These are phyloP conservation scores for Datnioides undecimradiatus DNA, from an alignment of 2,113 vertebrate species.

Conservation along the genomic window DNA sequence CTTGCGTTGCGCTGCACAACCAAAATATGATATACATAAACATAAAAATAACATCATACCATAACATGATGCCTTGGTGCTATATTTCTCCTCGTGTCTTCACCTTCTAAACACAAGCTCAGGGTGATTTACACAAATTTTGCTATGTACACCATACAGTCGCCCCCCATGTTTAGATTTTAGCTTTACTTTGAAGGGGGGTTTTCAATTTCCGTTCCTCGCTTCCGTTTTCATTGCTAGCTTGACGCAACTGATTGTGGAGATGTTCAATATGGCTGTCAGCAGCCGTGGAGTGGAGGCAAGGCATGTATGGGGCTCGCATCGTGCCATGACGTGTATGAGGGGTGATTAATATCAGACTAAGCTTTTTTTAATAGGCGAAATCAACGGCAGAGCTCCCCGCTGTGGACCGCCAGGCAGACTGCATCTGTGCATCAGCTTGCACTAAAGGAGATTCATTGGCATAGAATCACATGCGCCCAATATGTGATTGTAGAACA, in stretches of 20 bases:
- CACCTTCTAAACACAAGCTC: neutral
- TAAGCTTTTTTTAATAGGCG: neutral
- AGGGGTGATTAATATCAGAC: conserved; percentile 1
- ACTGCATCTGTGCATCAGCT: conserved; percentile 8
- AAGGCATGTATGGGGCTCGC: conserved; percentile 40
- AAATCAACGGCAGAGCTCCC: neutral
- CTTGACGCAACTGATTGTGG: conserved; percentile 18
- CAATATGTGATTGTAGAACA: neutral
- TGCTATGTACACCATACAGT: neutral
- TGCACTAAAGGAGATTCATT: neutral
- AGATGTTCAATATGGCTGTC: conserved; percentile 81
- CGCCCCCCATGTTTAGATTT: neutral
- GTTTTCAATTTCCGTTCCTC: neutral
- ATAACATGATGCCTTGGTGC: neutral
- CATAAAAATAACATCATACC: neutral
- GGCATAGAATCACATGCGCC: neutral
- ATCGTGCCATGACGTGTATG: neutral
- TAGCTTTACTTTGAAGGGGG: conserved; percentile 29
- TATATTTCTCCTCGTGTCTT: neutral
- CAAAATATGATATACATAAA: neutral
- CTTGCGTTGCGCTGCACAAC: too few species aligned
- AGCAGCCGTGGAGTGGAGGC: conserved; percentile 34
- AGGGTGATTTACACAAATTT: neutral
- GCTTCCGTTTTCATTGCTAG: neutral
- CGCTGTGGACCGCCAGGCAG: neutral